Evolutionary conservation across 2,888 invertebrate species (phyloP).

Genomic region (Dryadula phaetusa): DNA sequence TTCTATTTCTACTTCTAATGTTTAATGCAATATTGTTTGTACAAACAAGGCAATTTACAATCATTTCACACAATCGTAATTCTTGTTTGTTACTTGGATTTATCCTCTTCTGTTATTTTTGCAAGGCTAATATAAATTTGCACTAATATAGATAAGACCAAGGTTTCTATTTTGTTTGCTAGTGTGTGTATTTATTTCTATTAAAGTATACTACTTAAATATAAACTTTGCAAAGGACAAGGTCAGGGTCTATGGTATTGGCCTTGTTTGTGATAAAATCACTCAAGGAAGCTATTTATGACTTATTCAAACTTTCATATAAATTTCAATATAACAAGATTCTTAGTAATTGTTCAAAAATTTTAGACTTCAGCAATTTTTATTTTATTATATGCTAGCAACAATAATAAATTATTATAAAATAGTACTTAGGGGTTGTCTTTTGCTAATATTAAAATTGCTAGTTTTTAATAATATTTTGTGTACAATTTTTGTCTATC

Average conservation of each 20-base stretch:
- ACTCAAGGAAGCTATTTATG: background rate
- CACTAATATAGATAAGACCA: slow-evolving; percentile 27
- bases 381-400: too few species aligned
- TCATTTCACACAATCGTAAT: background rate
- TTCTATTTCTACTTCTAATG: too few species aligned
- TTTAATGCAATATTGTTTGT: background rate
- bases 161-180: slow-evolving; percentile 4
- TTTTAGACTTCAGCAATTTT: too few species aligned
- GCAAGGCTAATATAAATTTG: slow-evolving; percentile 30
- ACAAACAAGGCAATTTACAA: background rate
- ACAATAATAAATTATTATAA: too few species aligned
- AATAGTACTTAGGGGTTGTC: too few species aligned
- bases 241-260: slow-evolving; percentile 1
- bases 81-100: slow-evolving; percentile 11
- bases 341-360: background rate
- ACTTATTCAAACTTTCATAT: background rate
- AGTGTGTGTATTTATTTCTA: background rate
- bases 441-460: too few species aligned
- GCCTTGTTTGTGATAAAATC: background rate
- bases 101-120: slow-evolving; percentile 20
- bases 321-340: background rate
- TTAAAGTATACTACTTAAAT: background rate
- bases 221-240: slow-evolving; percentile 2
- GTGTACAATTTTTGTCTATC: too few species aligned
- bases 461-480: too few species aligned